Conservation (phyloP, 2,888 invertebrate genomes). For the Drosophila pseudotakahashii region DNA sequence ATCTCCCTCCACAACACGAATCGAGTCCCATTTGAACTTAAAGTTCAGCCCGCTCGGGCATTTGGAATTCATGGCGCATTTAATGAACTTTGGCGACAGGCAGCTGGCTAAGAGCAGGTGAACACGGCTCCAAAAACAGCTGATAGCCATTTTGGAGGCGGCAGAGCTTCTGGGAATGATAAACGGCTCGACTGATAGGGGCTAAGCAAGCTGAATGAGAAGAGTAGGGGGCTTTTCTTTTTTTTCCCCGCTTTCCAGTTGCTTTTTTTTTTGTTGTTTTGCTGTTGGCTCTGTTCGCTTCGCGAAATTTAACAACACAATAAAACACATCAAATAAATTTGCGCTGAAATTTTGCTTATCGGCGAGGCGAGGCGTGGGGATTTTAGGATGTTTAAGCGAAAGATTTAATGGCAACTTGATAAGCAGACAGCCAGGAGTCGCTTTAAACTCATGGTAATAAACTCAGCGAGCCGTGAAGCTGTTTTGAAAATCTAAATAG, state of each 20-base stretch:
- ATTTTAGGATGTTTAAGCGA: constrained; percentile 24
- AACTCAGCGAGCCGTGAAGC: constrained; percentile 68
- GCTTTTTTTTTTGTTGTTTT: constrained; percentile 8
- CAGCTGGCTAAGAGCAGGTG: constrained; percentile 22
- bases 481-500: constrained; percentile 75
- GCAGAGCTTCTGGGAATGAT: constrained; percentile 55
- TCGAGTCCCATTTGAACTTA: constrained; percentile 41
- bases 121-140: constrained; percentile 15
- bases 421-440: constrained; percentile 57
- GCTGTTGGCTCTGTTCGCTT: constrained; percentile 50
- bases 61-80: constrained; percentile 46
- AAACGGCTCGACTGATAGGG: constrained; percentile 69
- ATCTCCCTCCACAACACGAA: constrained; percentile 1
- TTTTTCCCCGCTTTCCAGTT: too few species aligned
- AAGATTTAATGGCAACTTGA: constrained; percentile 77
- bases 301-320: constrained; percentile 78
- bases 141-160: constrained; percentile 32
- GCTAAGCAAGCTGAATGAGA: constrained; percentile 54
- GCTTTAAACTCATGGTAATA: constrained; percentile 76
- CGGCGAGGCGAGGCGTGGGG: constrained; percentile 64
- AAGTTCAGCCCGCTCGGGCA: constrained; percentile 26
- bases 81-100: constrained; percentile 67
- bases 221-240: background rate
- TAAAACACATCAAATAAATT: constrained; percentile 78
- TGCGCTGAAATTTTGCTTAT: constrained; percentile 72